Base-by-base conservation (phyloP, 2,888 invertebrate genomes). In the Tubulanus polymorphus region DNA sequence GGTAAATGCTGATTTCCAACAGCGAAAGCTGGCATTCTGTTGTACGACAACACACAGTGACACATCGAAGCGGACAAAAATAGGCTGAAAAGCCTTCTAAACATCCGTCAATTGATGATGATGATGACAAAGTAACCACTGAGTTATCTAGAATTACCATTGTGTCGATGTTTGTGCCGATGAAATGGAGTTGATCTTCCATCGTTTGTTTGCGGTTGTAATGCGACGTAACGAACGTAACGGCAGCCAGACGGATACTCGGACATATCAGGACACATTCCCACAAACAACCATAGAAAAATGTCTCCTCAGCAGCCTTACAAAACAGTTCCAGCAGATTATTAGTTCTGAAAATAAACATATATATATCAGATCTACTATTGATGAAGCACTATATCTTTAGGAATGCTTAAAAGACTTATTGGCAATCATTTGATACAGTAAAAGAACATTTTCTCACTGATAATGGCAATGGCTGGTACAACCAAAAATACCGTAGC, bases 201-300 rank as follows among this genome's bases (percentile, higher is more conserved):
- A 90, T 88, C 45, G 86, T 83, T 60, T 87, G 80, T 66, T 87
- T 87, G 73, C 87, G 87, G 74, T 90, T 90, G 71, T 88, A 91
- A 78, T 91, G 90, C 35, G 85, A 83, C 61, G 90, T 80, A 49
- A 91, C 85, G 74, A 87, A 93, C 47, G 86, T 86, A 65, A 91
- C 86, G 15, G 91, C 93, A 2, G 91, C 89, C 62, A 91, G 81
- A 51, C 93, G 84, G 30, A 91, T 87, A 3, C 86, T 85, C 27
- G 90, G 87, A 78, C 90, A 90, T 47, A 88, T 87, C 35, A 88
- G 85, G 51, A 93, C 85, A 71, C 90, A 89, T 72, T 90, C 88
- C 93, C 93, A 93, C 45, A 93, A 82, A 73, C 90, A 89, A 1
- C 89, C 88, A 79, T 90, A 93, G 80, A 93, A 93, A 75, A 87